Percentiles rank a stretch among this genome's conserved stretches.
These are phyloP conservation scores for Coenonympha arcania DNA, from an alignment of 2,888 invertebrate species.

Conservation along the genomic window DNA sequence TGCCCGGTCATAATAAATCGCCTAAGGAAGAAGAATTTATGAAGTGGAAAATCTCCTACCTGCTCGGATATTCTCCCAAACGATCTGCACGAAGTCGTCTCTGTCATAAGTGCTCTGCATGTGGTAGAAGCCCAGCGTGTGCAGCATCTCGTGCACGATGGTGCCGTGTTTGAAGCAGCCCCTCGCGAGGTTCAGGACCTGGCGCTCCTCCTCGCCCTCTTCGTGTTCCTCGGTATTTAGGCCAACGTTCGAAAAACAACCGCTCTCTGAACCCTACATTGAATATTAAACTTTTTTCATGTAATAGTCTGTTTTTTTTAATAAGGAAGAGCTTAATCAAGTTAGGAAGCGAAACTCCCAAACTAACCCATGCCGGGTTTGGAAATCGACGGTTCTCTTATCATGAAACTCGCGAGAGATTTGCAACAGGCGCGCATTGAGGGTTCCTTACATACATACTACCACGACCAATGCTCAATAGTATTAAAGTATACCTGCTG, in stretches of 20 bases:
- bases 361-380: no score
- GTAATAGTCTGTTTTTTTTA: neutral
- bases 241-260: conserved; percentile 68
- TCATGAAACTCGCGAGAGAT: no score
- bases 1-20: no score
- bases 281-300: neutral
- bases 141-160: conserved; percentile 84
- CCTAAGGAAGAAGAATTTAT: no score
- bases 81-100: conserved; percentile 81
- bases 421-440: no score
- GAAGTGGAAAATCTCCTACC: no score
- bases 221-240: conserved; percentile 42
- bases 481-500: no score
- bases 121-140: conserved; percentile 86
- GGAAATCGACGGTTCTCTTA: no score
- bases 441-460: no score
- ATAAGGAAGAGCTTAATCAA: neutral
- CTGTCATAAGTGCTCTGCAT: conserved; percentile 86
- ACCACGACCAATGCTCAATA: no score
- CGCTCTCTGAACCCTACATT: conserved; percentile 80
- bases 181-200: conserved; percentile 71
- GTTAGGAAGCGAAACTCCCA: no score
- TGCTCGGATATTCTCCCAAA: conserved; percentile 80
- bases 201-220: conserved; percentile 39
- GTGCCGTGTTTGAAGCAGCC: conserved; percentile 77